Conservation (phyloP, 2,888 invertebrate genomes). For the Tenthredo distinguenda region DNA sequence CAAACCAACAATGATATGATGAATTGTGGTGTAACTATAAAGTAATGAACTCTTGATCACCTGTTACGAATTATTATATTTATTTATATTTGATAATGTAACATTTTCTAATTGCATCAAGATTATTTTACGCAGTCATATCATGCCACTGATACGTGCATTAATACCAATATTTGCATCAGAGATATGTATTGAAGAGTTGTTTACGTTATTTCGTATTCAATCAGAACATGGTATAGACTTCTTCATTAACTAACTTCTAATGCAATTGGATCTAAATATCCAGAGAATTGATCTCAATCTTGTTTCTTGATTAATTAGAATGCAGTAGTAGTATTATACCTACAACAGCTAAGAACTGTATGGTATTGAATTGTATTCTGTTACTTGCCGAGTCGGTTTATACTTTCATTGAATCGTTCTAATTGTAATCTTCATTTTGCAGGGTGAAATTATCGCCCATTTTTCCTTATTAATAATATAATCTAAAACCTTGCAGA, state of each 20-base stretch:
- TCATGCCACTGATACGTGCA: constrained; percentile 21
- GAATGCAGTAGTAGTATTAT: not conserved
- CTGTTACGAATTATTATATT: constrained; percentile 41
- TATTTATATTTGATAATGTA: constrained; percentile 43
- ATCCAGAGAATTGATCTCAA: constrained; percentile 18
- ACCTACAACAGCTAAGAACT: not conserved
- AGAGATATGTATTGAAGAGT: not conserved
- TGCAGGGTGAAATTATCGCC: not conserved
- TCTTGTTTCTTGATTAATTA: not conserved
- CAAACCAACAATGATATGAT: not conserved
- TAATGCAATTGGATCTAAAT: not conserved
- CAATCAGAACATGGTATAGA: not conserved
- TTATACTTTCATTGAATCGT: not conserved
- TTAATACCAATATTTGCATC: constrained; percentile 2
- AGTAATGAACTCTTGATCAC: constrained; percentile 29
- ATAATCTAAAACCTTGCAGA: not conserved
- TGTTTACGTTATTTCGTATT: not conserved
- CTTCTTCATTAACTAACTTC: not conserved
- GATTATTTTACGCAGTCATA: constrained; percentile 17
- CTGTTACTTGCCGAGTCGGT: not conserved
- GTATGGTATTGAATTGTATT: not conserved
- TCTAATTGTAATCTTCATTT: not conserved
- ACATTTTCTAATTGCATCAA: constrained; percentile 22
- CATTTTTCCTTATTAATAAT: not conserved
- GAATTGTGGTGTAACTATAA: constrained; percentile 35